phyloP scores from a whole-genome alignment of 1,140 invertebrate species.

The Heliconius nattereri region DNA sequence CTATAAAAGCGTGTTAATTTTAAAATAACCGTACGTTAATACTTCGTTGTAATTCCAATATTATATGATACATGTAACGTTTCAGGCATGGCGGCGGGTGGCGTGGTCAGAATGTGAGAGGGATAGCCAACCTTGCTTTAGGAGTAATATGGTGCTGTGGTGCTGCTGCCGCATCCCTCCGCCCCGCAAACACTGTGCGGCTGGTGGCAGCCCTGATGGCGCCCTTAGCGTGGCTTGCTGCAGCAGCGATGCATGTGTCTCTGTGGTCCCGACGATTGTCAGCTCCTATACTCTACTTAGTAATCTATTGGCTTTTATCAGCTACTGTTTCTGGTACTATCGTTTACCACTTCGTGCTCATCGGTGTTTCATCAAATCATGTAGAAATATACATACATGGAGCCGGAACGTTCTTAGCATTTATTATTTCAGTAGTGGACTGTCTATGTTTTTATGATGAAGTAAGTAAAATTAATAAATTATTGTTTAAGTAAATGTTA shows the following conservation, averaged over 20 bases:
- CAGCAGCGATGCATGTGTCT: constrained; percentile 60
- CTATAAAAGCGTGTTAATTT: too few relatives aligned
- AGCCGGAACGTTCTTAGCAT: constrained; percentile 49
- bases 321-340: constrained; percentile 54
- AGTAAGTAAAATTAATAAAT: constrained; percentile 50
- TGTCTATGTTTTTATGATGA: constrained; percentile 72
- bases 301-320: constrained; percentile 65
- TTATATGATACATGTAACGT: background rate
- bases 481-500: background rate
- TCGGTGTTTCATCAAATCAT: constrained; percentile 37
- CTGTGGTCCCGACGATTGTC: constrained; percentile 63
- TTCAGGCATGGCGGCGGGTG: constrained; percentile 43
- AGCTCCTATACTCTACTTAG: constrained; percentile 64
- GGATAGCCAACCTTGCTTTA: constrained; percentile 57
- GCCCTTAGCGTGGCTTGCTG: constrained; percentile 64
- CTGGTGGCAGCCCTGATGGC: constrained; percentile 57
- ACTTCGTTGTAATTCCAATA: background rate
- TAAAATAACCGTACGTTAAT: too few relatives aligned
- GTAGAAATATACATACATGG: constrained; percentile 62
- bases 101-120: constrained; percentile 65
- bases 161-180: constrained; percentile 53
- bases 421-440: constrained; percentile 62
- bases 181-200: constrained; percentile 53
- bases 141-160: constrained; percentile 59
- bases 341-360: constrained; percentile 50